Base-by-base conservation (phyloP, 2,797 vertebrate species). In the Galagoides demidoff region DNA sequence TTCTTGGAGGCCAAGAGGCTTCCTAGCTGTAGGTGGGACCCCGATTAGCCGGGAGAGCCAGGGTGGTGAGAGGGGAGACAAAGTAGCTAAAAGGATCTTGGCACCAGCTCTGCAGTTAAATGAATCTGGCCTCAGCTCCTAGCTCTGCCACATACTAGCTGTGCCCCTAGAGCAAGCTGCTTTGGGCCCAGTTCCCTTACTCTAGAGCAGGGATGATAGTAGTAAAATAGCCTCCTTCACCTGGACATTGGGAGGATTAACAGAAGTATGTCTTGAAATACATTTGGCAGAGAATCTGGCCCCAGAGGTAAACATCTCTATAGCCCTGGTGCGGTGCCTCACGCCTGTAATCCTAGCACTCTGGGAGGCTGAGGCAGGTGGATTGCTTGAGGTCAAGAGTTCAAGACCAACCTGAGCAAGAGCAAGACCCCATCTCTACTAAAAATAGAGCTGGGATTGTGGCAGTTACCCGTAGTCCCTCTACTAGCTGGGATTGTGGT, bases 41-140 rank as follows among this genome's bases (percentile, higher is more conserved):
- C 2, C 23, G 59, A 31, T 25, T 8, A 2, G 16, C 4, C 7
- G 31, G 20, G 0, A n/a, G 22, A 34, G 10, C 37, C 17, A 7
- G 34, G 64, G 17, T 3, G 31, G 55, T 31, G 4, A 14, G 23
- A 25, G 23, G 29, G 27, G 19, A 11, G 43, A 2, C 27, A 2
- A 22, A 0, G 0, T 6, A 13, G 6, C 52, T 5, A 27, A 34
- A 23, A 4, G 11, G 23, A 4, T 49, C 23, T 14, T 52, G 49
- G 49, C 4, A 22, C 45, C 82, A 70, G 5, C 25, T 45, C n/a
- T 61, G 29, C 23, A 57, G n/a, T 43, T 2, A 37, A 39, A 45
- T 20, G 49, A 29, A 25, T n/a, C 37, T 23, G 20, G 27, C 9
- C 20, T 78, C 9, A 7, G 3, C 63, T 64, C 61, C 90, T 27